Percentiles rank a stretch among this genome's conserved stretches.
Evolutionary conservation across 2,113 vertebrate genomes (phyloP).

Genomic region (Rynchops niger): DNA sequence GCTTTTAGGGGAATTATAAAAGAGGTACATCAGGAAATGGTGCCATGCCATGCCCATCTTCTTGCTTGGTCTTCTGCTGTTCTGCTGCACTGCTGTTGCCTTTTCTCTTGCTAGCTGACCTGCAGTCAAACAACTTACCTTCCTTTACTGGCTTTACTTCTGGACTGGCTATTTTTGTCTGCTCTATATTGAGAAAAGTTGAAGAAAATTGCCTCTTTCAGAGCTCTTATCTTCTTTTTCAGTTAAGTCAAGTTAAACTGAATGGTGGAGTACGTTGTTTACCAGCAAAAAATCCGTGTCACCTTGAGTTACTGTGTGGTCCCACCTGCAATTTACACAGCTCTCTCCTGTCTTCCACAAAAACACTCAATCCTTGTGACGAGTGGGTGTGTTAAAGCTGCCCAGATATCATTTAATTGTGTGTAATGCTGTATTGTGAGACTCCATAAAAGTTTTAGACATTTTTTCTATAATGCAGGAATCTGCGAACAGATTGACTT

Average conservation of each 20-base stretch:
- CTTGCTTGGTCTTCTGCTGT: not conserved
- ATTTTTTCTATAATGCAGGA: not conserved
- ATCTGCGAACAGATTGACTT: not conserved
- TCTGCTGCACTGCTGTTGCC: not conserved
- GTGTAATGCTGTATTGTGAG: not conserved
- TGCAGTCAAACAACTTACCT: not conserved
- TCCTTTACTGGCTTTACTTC: not conserved
- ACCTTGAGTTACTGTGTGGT: not conserved
- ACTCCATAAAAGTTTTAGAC: not conserved
- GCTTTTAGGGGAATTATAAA: not conserved
- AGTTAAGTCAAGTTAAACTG: not conserved
- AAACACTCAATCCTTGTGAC: not conserved
- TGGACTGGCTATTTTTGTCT: not conserved
- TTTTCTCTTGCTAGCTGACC: not conserved
- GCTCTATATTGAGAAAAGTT: not conserved
- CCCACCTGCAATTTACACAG: not conserved
- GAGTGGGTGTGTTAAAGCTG: not conserved
- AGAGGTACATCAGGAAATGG: not conserved
- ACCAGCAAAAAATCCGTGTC: not conserved
- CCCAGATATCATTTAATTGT: not conserved
- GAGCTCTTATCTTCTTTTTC: not conserved
- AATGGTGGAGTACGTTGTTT: not conserved
- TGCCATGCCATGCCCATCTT: not conserved
- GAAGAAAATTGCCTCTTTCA: not conserved
- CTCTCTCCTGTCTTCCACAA: not conserved